phyloP scores from a whole-genome alignment of 2,888 invertebrate species.

The Cremastinae sp. region DNA sequence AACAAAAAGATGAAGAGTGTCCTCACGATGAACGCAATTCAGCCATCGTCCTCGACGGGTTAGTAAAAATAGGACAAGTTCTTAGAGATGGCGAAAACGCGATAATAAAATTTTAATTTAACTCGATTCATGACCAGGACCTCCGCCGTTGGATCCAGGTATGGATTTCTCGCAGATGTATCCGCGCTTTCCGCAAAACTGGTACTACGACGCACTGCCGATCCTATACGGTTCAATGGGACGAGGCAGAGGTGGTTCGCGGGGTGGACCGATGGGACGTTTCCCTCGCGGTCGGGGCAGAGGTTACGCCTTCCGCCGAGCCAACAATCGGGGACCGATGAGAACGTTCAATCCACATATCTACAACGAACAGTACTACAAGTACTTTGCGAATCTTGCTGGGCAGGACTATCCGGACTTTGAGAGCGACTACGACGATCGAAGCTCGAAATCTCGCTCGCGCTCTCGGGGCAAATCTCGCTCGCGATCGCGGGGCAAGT shows the following conservation, averaged over 20 bases:
- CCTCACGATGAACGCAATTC: conserved; percentile 64
- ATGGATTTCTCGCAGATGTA: conserved; percentile 70
- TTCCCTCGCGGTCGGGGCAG: conserved; percentile 69
- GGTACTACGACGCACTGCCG: conserved; percentile 75
- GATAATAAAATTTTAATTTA: not conserved
- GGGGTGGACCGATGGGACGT: conserved; percentile 67
- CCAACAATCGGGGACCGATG: conserved; percentile 68
- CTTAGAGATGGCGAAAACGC: not conserved
- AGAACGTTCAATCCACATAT: conserved; percentile 77
- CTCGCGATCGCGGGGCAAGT: conserved; percentile 45
- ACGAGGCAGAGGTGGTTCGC: conserved; percentile 66
- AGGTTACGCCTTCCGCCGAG: conserved; percentile 65
- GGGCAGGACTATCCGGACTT: conserved; percentile 82
- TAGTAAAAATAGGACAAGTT: not conserved
- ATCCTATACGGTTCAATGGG: conserved; percentile 71
- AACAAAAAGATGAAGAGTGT: conserved; percentile 75
- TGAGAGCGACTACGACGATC: conserved; percentile 76
- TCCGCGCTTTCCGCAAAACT: conserved; percentile 72
- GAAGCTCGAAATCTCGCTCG: conserved; percentile 67
- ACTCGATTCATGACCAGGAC: conserved; percentile 50
- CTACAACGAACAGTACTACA: conserved; percentile 81
- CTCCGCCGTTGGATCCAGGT: conserved; percentile 62
- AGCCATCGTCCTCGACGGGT: conserved; percentile 61
- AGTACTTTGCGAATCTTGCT: conserved; percentile 84
- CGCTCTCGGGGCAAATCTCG: conserved; percentile 71